phyloP scores from a whole-genome alignment of 2,113 vertebrate genomes.

The Fulmarus glacialis region DNA sequence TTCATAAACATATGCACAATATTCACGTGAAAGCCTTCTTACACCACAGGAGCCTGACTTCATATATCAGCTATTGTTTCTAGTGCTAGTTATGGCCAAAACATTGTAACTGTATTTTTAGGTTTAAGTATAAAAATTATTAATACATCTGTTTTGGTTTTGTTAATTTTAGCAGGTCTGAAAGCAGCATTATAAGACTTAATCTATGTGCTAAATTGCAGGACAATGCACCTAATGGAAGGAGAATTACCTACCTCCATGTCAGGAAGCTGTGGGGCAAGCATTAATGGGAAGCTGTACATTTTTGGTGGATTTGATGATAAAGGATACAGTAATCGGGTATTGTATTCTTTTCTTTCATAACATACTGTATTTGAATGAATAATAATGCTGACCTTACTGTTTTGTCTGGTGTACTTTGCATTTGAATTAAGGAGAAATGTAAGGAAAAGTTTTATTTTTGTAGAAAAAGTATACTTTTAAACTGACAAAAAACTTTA shows the following conservation, averaged over 20 bases:
- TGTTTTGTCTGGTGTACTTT: background rate
- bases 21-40: background rate
- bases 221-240: conserved; percentile 86
- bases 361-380: background rate
- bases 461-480: background rate
- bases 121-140: background rate
- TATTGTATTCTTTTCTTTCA: conserved; percentile 61
- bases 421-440: background rate
- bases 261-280: conserved; percentile 91
- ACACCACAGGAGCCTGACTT: background rate
- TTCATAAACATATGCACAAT: background rate
- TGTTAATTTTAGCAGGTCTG: background rate
- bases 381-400: background rate
- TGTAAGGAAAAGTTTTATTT: background rate
- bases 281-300: conserved; percentile 84
- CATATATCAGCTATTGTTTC: background rate
- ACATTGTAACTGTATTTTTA: background rate
- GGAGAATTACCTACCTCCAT: conserved; percentile 89
- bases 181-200: background rate
- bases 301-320: conserved; percentile 95
- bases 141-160: background rate
- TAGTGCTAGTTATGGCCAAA: background rate
- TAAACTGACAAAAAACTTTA: background rate
- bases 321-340: conserved; percentile 92
- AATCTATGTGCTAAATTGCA: conserved; percentile 58